Evolutionary conservation across 2,797 vertebrate genomes (phyloP).

Genomic region (Sylvia borin): DNA sequence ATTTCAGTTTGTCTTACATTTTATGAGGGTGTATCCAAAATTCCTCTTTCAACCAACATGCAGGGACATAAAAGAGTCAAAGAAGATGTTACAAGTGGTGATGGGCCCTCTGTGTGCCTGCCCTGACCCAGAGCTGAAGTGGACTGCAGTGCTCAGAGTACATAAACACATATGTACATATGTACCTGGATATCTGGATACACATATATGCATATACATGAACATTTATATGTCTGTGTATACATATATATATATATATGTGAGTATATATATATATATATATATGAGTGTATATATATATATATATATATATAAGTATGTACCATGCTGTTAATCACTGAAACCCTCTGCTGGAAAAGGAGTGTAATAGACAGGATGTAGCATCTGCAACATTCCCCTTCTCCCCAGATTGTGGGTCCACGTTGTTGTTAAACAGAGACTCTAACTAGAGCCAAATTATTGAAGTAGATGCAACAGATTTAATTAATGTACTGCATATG

Average conservation of each 20-base stretch:
- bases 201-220: no score
- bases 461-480: neutral
- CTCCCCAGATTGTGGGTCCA: neutral
- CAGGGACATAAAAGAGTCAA: neutral
- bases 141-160: neutral
- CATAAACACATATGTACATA: neutral
- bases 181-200: neutral
- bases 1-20: neutral
- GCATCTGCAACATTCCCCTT: neutral
- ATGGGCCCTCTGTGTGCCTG: neutral
- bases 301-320: fast-evolving
- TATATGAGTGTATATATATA: no score
- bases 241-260: no score
- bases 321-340: neutral
- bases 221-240: neutral
- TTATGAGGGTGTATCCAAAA: neutral
- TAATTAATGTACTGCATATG: neutral
- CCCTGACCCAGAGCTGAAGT: neutral
- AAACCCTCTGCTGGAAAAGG: conserved; percentile 13
- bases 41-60: neutral
- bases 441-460: neutral
- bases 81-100: neutral
- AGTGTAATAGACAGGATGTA: neutral
- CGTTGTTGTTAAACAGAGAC: neutral
- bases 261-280: no score